Evolutionary conservation across 2,113 vertebrate species (phyloP).

Genomic region (Xenopus tropicalis): UCB_Xtro_10.0 CM004448.2:100046001-100046500

Average conservation of each 20-base stretch:
- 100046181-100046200: conserved; percentile 11
- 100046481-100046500: conserved; percentile 86
- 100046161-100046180: background rate
- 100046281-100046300: conserved; percentile 69
- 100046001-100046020: too few relatives aligned
- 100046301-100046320: conserved; percentile 65
- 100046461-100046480: conserved; percentile 84
- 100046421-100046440: conserved; percentile 85
- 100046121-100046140: too few relatives aligned
- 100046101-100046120: too few relatives aligned
- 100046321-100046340: conserved; percentile 79
- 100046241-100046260: conserved; percentile 68
- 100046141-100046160: too few relatives aligned
- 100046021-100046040: too few relatives aligned
- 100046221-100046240: conserved; percentile 60
- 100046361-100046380: conserved; percentile 84
- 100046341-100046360: conserved; percentile 83
- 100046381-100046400: conserved; percentile 86
- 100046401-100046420: conserved; percentile 87
- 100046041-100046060: too few relatives aligned
- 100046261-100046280: conserved; percentile 63
- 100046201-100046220: conserved; percentile 38
- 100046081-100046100: too few relatives aligned
- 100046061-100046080: too few relatives aligned
- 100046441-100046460: conserved; percentile 89